Conservation (phyloP, 2,888 invertebrate genomes). For the Rotaria socialis region DNA sequence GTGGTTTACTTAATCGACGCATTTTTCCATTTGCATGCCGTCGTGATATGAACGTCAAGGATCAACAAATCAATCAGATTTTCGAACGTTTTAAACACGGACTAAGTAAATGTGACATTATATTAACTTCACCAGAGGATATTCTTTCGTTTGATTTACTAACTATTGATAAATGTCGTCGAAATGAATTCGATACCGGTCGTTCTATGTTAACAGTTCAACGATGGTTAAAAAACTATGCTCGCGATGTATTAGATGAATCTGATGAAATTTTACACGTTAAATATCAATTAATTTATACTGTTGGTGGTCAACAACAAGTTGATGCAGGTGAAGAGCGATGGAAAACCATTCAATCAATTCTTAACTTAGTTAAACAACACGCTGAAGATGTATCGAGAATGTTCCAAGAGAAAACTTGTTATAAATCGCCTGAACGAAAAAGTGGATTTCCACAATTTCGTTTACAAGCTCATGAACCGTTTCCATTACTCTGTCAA, state of each 20-base stretch:
- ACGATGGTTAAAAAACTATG: background rate
- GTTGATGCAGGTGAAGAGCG: background rate
- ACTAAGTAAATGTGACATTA: background rate
- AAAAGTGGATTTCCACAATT: slow-evolving; percentile 24
- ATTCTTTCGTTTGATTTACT: slow-evolving; percentile 25
- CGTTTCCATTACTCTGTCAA: background rate
- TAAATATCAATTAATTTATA: slow-evolving; percentile 35
- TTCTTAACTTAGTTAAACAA: background rate
- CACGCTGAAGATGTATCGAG: background rate
- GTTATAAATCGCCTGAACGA: background rate
- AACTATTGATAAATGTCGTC: background rate
- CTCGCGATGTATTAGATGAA: slow-evolving; percentile 21
- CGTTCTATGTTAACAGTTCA: background rate
- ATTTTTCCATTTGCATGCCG: slow-evolving; percentile 7
- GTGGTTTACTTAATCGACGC: slow-evolving; percentile 7
- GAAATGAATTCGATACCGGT: background rate
- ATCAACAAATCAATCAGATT: background rate
- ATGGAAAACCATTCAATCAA: background rate
- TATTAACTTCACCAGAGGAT: slow-evolving; percentile 13
- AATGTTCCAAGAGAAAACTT: background rate
- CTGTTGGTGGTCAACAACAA: slow-evolving; percentile 1
- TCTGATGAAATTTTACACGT: slow-evolving; percentile 30
- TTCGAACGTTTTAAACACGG: background rate
- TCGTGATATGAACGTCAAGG: background rate
- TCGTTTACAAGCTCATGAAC: background rate